These are phyloP conservation scores for Enteromius afrohamiltoni DNA, from an alignment of 2,797 vertebrate genomes.

Conservation along the genomic window DNA sequence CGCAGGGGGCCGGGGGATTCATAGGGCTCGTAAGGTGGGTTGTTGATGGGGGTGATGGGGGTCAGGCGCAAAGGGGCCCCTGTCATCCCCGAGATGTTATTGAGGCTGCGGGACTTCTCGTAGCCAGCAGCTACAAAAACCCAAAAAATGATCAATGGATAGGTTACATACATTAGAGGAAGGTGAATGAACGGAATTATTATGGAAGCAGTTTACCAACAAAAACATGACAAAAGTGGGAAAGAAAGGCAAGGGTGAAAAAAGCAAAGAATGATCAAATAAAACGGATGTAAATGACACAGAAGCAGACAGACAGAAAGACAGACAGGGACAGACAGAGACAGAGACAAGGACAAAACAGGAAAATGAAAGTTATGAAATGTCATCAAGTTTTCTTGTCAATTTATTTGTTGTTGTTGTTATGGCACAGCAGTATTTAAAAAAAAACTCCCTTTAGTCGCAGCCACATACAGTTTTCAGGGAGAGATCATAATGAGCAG, in stretches of 20 bases:
- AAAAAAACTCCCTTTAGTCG: conserved; percentile 59
- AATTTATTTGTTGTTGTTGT: conserved; percentile 26
- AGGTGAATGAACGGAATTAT: not conserved
- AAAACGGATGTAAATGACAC: conserved; percentile 50
- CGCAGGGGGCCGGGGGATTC: conserved; percentile 84
- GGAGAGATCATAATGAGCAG: conserved; percentile 55
- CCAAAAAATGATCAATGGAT: not conserved
- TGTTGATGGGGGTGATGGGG: conserved; percentile 87
- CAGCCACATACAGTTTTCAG: conserved; percentile 56
- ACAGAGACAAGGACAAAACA: conserved; percentile 82
- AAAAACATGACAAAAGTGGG: conserved; percentile 27
- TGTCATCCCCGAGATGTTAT: conserved; percentile 91
- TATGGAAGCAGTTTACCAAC: not conserved
- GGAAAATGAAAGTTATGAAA: conserved; percentile 81
- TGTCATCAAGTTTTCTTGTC: conserved; percentile 68
- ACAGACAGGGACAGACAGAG: conserved; percentile 67
- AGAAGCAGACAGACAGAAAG: conserved; percentile 64
- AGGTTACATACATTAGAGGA: conserved; percentile 15
- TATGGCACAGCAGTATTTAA: conserved; percentile 67
- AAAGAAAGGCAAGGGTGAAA: conserved; percentile 57
- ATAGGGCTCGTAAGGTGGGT: conserved; percentile 85
- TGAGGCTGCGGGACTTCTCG: conserved; percentile 94
- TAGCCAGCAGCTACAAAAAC: conserved; percentile 81
- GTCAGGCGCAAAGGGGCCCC: conserved; percentile 86
- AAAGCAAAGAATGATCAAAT: conserved; percentile 44